Base-by-base conservation (phyloP, 2,113 vertebrate species). In the Cnemophilus loriae region DNA sequence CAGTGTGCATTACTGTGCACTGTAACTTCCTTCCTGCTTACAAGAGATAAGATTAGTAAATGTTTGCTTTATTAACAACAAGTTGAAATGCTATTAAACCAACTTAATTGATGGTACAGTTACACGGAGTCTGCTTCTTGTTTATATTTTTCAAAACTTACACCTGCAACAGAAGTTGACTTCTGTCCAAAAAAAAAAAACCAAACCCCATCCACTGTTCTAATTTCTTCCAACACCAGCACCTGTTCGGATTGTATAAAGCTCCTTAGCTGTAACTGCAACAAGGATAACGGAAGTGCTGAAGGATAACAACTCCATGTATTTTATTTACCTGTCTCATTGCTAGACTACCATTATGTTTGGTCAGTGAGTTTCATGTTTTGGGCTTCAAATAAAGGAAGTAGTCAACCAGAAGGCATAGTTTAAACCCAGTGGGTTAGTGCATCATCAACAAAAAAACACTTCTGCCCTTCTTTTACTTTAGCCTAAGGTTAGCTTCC, bases 281-380 rank as follows among this genome's bases (percentile, higher is more conserved):
- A 44, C 80, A 94, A 96, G 89, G 89, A 90, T 96, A 97, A 98
- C 56, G 1, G 74, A 96, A 73, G 92, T 92, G 93, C 77, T 95
- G 84, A 89, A 95, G 75, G 95, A 97, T 94, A 97, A 97, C 97
- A 97, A 89, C 60, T 64, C 83, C 37, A 52, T 16, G 84, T 90
- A 97, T 97, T 98, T 97, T 96, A 97, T 98, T 98, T 91, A 95
- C 95, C 96, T 96, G 96, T 85, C 89, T 95, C 95, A 96, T 96
- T 98, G 98, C 97, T 98, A 98, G 96, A 98, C 98, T 98, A 98
- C 96, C 95, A 93, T 96, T 98, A 95, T 96, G 96, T 97, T 97
- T 97, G 97, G 97, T 97, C 97, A 97, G 95, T 85, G 97, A 97
- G 90, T 97, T 97, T 97, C 91, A 22, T 92, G 95, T 96, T 97